phyloP scores from a whole-genome alignment of 2,797 vertebrate genomes.

The Xiphophorus birchmanni region DNA sequence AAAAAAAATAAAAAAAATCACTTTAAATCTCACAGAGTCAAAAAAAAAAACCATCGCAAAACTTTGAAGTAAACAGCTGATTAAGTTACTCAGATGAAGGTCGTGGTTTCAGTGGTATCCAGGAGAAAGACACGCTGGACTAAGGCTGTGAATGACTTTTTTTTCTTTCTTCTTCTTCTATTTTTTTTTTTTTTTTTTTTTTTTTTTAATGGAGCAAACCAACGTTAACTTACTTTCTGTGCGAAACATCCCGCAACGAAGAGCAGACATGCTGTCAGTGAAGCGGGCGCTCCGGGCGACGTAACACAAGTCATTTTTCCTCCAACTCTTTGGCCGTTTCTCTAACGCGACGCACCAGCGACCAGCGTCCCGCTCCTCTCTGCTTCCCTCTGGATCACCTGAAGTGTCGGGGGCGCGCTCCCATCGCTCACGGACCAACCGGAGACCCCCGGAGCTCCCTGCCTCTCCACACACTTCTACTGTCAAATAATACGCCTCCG shows the following conservation, averaged over 20 bases:
- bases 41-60: neutral
- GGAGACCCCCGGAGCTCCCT: conserved; percentile 23
- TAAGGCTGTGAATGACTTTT: conserved; percentile 33
- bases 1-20: neutral
- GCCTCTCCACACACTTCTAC: neutral
- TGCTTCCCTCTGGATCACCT: conserved; percentile 79
- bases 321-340: conserved; percentile 55
- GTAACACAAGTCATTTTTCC: conserved; percentile 71
- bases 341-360: conserved; percentile 56
- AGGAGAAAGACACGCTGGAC: conserved; percentile 42
- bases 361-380: conserved; percentile 71
- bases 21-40: neutral
- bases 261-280: conserved; percentile 75
- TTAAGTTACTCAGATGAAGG: conserved; percentile 32
- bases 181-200: neutral
- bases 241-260: conserved; percentile 77
- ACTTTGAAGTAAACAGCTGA: conserved; percentile 33
- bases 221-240: conserved; percentile 81
- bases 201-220: conserved; percentile 25
- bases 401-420: conserved; percentile 80
- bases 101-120: conserved; percentile 19
- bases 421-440: conserved; percentile 73
- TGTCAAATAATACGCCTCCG: neutral
- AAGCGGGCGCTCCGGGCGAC: conserved; percentile 68
- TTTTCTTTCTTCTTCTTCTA: neutral